Evolutionary conservation across 2,113 vertebrate genomes (phyloP).

Genomic region (Oriolus oriolus): DNA sequence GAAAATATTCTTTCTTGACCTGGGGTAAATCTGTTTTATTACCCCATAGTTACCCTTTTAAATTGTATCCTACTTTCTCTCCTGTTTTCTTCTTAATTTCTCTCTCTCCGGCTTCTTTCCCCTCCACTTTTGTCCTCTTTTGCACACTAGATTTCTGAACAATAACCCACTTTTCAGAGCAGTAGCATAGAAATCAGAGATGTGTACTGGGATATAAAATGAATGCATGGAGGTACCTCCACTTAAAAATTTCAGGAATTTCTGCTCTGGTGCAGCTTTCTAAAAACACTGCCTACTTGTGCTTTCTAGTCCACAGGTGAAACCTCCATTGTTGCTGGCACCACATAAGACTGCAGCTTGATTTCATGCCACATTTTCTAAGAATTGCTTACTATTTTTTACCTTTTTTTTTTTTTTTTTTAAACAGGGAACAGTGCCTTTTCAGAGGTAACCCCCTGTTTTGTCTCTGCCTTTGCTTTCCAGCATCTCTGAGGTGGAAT

Average conservation of each 20-base stretch:
- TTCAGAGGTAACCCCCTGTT: background rate
- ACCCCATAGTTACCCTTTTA: background rate
- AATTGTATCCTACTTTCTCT: background rate
- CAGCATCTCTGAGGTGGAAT: background rate
- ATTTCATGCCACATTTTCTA: background rate
- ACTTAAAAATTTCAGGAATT: background rate
- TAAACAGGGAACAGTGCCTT: background rate
- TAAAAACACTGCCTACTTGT: background rate
- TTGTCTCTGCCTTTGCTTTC: background rate
- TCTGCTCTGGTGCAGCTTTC: background rate
- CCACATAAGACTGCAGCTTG: background rate
- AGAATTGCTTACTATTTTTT: background rate
- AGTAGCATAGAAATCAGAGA: background rate
- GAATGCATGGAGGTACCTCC: background rate
- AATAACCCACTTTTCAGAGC: background rate
- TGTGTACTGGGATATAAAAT: background rate
- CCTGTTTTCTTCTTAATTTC: background rate
- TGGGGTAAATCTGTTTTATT: background rate
- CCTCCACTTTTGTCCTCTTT: background rate
- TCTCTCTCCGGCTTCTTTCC: background rate
- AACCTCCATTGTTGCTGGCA: background rate
- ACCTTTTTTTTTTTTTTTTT: background rate
- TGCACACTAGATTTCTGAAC: background rate
- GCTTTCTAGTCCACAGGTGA: background rate
- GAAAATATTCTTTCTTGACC: background rate